Evolutionary conservation across 2,113 vertebrate genomes (phyloP).

Genomic region (Taxidea taxus): DNA sequence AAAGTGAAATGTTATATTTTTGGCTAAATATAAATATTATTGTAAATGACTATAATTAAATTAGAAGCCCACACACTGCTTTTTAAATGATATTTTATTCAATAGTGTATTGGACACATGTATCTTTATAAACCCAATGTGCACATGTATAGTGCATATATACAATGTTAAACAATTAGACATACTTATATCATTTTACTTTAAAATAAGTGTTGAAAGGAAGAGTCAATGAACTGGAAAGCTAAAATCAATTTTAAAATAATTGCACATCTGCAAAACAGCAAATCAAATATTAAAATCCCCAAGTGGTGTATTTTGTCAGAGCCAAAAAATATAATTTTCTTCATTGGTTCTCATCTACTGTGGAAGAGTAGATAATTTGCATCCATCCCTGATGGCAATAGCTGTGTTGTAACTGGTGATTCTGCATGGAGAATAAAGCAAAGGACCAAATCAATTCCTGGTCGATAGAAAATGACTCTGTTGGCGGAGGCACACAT

Average conservation of each 20-base stretch:
- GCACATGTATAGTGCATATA: rapidly evolving
- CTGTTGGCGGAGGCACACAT: neutral
- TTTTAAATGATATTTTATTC: neutral
- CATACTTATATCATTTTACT: neutral
- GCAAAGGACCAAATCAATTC: conserved; percentile 22
- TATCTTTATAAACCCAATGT: neutral
- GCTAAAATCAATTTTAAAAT: neutral
- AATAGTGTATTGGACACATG: neutral
- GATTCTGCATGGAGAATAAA: conserved; percentile 1
- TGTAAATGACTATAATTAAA: neutral
- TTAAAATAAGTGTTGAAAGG: neutral
- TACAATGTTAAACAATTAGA: neutral
- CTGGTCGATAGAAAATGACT: conserved; percentile 54
- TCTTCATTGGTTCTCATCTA: neutral
- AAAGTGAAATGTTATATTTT: neutral
- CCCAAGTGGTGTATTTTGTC: neutral
- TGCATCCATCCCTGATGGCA: neutral
- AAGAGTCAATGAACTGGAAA: neutral
- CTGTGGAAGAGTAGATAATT: neutral
- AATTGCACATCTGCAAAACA: neutral
- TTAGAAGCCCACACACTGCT: neutral
- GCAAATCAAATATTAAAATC: neutral
- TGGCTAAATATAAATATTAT: neutral
- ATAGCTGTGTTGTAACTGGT: neutral
- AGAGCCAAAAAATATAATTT: neutral